phyloP scores from a whole-genome alignment of 2,113 vertebrate genomes.

The Poeciliopsis retropinna region DNA sequence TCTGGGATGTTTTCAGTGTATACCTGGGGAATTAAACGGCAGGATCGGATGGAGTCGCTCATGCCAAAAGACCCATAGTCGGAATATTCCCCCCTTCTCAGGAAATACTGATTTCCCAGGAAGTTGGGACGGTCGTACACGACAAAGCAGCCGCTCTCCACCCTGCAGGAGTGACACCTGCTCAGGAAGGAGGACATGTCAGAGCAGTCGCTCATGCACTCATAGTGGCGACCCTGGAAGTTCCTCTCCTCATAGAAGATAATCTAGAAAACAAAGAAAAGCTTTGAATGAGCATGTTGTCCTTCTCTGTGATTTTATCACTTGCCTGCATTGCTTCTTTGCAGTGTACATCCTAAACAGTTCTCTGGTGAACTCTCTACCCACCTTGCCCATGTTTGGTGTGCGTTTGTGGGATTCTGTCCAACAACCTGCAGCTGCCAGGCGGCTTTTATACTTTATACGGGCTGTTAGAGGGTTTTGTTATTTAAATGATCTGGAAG shows the following conservation, averaged over 20 bases:
- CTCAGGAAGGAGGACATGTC: not conserved
- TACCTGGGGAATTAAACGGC: conserved; percentile 72
- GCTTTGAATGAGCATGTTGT: not conserved
- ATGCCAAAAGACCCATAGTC: conserved; percentile 66
- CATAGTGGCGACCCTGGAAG: not conserved
- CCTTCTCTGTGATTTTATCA: not conserved
- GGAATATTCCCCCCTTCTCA: conserved; percentile 71
- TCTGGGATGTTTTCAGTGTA: not conserved
- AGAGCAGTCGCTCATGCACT: not conserved
- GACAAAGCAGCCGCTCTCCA: conserved; percentile 72
- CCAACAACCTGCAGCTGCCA: conserved; percentile 67
- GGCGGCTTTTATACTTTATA: conserved; percentile 75
- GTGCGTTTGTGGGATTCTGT: conserved; percentile 71
- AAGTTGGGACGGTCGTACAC: conserved; percentile 73
- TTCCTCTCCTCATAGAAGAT: not conserved
- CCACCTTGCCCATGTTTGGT: conserved; percentile 77
- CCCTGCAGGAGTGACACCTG: not conserved
- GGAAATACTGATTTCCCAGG: conserved; percentile 73
- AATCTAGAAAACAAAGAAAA: not conserved
- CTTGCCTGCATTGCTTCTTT: not conserved
- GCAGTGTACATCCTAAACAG: not conserved
- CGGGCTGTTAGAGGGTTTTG: conserved; percentile 63
- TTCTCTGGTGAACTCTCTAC: conserved; percentile 18
- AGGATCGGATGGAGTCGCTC: conserved; percentile 71
- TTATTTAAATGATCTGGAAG: conserved; percentile 75